A percentile compares a stretch with the other conserved stretches of the same genome.
Conservation (phyloP, 2,888 invertebrate species). For the Tyria jacobaeae region DNA sequence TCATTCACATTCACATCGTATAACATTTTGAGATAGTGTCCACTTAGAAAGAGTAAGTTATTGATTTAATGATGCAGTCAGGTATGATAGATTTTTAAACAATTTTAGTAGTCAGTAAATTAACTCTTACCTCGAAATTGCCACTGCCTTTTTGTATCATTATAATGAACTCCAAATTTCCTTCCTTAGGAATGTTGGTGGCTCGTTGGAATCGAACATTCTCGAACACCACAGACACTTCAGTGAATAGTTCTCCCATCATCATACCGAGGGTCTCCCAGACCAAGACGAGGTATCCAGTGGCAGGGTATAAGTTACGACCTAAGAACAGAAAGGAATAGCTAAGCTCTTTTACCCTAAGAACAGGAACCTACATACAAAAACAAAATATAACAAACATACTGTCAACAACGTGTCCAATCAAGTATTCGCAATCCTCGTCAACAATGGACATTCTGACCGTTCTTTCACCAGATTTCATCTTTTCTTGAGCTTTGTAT, state of each 20-base stretch:
- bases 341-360: background rate
- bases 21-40: no score
- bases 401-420: slow-evolving; percentile 95
- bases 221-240: slow-evolving; percentile 93
- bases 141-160: slow-evolving; percentile 91
- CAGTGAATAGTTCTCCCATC: slow-evolving; percentile 89
- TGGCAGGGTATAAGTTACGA: slow-evolving; percentile 93
- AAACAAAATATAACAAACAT: slow-evolving; percentile 47
- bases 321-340: slow-evolving; percentile 66
- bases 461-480: slow-evolving; percentile 88
- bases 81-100: no score
- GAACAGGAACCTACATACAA: background rate
- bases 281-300: slow-evolving; percentile 91
- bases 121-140: slow-evolving; percentile 86
- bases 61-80: no score
- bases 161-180: slow-evolving; percentile 87
- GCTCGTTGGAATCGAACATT: slow-evolving; percentile 94
- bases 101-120: no score
- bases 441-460: slow-evolving; percentile 87
- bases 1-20: no score
- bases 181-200: slow-evolving; percentile 91
- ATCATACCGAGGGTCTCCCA: slow-evolving; percentile 93
- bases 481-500: slow-evolving; percentile 89
- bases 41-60: no score
- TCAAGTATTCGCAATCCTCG: slow-evolving; percentile 90